Conservation (phyloP, 1,140 invertebrate genomes). For the Micrasema longulum region DNA sequence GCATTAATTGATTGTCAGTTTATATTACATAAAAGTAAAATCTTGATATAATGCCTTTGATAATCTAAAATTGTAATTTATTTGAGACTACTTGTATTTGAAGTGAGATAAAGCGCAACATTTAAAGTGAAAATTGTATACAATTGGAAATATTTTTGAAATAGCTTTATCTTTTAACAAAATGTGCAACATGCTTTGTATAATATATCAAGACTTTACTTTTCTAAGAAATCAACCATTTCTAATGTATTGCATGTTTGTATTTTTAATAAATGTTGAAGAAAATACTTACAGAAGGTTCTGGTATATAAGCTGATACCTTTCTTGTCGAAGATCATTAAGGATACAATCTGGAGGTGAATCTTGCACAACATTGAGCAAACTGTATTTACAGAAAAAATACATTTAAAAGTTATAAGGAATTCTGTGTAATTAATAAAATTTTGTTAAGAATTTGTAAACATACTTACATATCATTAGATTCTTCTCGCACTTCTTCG, state of each 20-base stretch:
- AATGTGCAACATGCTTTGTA: neutral
- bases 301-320: constrained; percentile 62
- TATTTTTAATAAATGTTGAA: neutral
- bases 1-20: too few species aligned
- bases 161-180: neutral
- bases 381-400: constrained; percentile 1
- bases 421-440: neutral
- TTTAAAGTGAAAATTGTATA: too few species aligned
- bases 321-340: constrained; percentile 61
- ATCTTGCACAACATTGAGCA: constrained; percentile 38
- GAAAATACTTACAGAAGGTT: constrained; percentile 62
- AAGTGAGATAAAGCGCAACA: too few species aligned
- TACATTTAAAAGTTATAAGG: neutral
- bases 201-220: constrained; percentile 6
- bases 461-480: constrained; percentile 11
- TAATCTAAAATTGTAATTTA: too few species aligned
- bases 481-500: neutral
- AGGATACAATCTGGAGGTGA: constrained; percentile 58
- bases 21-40: too few species aligned
- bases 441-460: neutral
- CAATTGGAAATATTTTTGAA: too few species aligned
- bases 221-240: neutral
- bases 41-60: too few species aligned
- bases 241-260: neutral
- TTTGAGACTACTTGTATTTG: too few species aligned